Conservation (phyloP, 1,140 invertebrate genomes). For the Lepidurus packardi region DNA sequence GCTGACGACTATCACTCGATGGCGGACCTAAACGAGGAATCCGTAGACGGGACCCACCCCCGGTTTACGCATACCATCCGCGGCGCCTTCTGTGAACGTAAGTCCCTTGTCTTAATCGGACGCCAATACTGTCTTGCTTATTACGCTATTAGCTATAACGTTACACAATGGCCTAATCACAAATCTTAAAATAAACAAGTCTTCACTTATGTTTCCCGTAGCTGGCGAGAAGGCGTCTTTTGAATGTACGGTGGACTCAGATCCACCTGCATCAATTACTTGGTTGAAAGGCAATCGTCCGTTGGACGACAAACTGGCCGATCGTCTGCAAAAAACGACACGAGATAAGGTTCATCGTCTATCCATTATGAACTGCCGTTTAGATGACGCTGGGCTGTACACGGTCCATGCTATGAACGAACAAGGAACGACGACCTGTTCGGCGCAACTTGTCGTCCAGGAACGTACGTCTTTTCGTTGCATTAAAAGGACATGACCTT, state of each 20-base stretch:
- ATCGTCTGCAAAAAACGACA: conserved; percentile 58
- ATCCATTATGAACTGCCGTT: conserved; percentile 69
- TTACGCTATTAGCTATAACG: neutral
- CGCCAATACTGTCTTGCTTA: neutral
- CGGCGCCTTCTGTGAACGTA: conserved; percentile 36
- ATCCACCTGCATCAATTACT: conserved; percentile 54
- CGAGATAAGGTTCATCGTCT: conserved; percentile 55
- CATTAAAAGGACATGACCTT: neutral
- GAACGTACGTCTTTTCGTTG: conserved; percentile 53
- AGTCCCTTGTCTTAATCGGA: conserved; percentile 22
- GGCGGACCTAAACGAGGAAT: conserved; percentile 33
- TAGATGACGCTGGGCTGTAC: conserved; percentile 82
- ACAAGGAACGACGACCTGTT: conserved; percentile 71
- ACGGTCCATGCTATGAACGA: conserved; percentile 80
- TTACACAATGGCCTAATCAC: neutral
- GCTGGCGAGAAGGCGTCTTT: conserved; percentile 80
- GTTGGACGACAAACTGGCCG: conserved; percentile 66
- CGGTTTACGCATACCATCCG: conserved; percentile 37
- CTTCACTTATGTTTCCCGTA: conserved; percentile 43
- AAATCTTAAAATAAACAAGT: neutral
- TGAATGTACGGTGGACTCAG: conserved; percentile 63
- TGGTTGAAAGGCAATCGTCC: conserved; percentile 88
- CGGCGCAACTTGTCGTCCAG: conserved; percentile 75
- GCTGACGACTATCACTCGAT: conserved; percentile 26
- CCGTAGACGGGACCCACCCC: conserved; percentile 35